Evolutionary conservation across 64 coral and sea anemone species (phyloP), one percentile per base, ranked within the genome.

Genomic region (Montipora foliosa): DNA sequence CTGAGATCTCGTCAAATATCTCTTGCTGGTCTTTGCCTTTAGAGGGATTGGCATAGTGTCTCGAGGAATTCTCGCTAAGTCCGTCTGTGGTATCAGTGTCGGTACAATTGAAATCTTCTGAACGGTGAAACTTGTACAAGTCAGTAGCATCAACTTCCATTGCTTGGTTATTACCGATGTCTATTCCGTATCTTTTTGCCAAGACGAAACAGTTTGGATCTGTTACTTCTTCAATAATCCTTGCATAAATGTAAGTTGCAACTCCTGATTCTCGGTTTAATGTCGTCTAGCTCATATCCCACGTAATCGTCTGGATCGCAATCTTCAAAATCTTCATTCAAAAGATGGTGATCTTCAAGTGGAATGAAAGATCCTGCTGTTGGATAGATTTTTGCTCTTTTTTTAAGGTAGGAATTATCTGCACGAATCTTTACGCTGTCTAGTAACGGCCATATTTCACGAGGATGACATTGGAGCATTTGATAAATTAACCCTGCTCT

Each of bases 241-340:
- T 90, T 6, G 95, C 95, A 57, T 96, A 90, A 48, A 96, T 94
- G 79, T 93, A 96, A 0, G 91, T 96, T 17, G 95, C 90, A 67
- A 49, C 55, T 11, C 87, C 95, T 5, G 90, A 91, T 50, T 93
- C 75, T 2, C 50, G 25, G 37, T 88, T 50, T 70, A 96, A 76
- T 47, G 79, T 96, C 95, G 53, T 96, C 95, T 1, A 96, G 74
- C 83, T 96, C 95, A 50, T 94, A 94, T 21, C 91, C 95, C 3
- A 96, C 95, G 8, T 93, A 96, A 5, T 96, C 95, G 74, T 81
- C 95, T 16, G 95, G 87, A 60, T 93, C 87, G 44, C 90, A 94
- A 5, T 62, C 49, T 62, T 70, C 83, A 49, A 96, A 93, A 25
- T 58, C 21, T 47, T 93, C 81, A 19, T 88, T 87, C 79, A 96